Percentiles rank a stretch among this genome's conserved stretches.
Conservation (phyloP, 2,797 vertebrate genomes). For the Myotis pilosus region DNA sequence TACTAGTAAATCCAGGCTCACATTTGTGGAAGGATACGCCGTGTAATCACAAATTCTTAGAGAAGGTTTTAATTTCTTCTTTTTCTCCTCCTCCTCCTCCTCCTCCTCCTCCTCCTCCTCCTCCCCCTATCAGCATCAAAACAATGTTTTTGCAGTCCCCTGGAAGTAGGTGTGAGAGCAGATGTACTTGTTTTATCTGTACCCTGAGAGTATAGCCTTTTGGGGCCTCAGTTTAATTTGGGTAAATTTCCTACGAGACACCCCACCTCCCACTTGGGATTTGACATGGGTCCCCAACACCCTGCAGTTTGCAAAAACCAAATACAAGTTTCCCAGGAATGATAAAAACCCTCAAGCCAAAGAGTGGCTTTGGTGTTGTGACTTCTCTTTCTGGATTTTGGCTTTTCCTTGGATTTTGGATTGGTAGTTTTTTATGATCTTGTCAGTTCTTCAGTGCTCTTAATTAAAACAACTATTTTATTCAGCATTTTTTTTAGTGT, state of each 20-base stretch:
- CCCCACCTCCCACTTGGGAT: not conserved
- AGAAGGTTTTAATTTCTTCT: not conserved
- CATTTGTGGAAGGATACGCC: not conserved
- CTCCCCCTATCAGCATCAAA: not conserved
- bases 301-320: not conserved
- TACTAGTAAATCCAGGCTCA: not conserved
- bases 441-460: not conserved
- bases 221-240: not conserved
- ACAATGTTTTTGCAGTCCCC: not conserved
- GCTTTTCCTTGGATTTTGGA: constrained; percentile 26
- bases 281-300: not conserved
- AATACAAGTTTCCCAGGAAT: not conserved
- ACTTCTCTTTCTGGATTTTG: not conserved
- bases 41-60: not conserved
- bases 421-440: not conserved
- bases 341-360: not conserved
- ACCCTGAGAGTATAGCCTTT: not conserved
- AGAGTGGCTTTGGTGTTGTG: not conserved
- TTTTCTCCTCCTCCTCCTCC: not conserved
- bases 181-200: not conserved
- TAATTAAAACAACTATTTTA: not conserved
- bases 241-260: not conserved
- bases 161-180: not conserved
- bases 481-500: not conserved
- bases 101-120: not conserved